Evolutionary conservation across 2,797 vertebrate genomes (phyloP), one percentile per base, ranked within the genome.

Genomic region (Oryzias dopingdopingensis): DNA sequence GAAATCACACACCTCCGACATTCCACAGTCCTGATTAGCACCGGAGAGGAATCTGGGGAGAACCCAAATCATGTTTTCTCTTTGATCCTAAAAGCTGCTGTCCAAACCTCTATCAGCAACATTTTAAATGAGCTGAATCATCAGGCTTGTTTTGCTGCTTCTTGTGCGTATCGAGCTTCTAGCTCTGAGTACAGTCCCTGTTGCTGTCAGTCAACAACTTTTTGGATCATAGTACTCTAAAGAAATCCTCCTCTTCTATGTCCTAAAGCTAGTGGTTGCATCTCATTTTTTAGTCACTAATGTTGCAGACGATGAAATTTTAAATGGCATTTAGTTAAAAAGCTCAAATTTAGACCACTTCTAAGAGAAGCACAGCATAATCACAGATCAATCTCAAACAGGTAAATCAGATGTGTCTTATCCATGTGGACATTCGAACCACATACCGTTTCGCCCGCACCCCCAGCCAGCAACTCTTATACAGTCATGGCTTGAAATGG

Each of bases 371-470:
- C 29, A 48, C 53, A 55, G 4, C 68, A 58, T 41, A 42, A 32
- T 47, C n/a, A 47, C 51, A 75, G 52, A 59, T 70, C 83, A 83
- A 90, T 88, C 83, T 85, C 86, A 90, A 84, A 89, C 88, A 24
- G 49, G 69, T 53, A 44, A 49, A 47, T 90, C 79, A 89, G 59
- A 45, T 55, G 56, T 1, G 14, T 62, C 63, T 77, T 59, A 52
- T 63, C 59, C 55, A 24, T 32, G 44, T 15, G 18, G 48, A 66
- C 48, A 1, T 66, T 49, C 24, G 8, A 32, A 26, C 44, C 59
- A 18, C 23, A 40, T 71, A 17, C 53, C 56, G 50, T 56, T 32
- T 32, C 10, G 1, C 29, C 6, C 29, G 6, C 29, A 37, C 10
- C 20, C 2, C 20, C 43, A 4, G 56, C 24, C 63, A 45, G 54